Base-by-base conservation (phyloP, 1,140 invertebrate genomes). In the Eciton burchellii region DNA sequence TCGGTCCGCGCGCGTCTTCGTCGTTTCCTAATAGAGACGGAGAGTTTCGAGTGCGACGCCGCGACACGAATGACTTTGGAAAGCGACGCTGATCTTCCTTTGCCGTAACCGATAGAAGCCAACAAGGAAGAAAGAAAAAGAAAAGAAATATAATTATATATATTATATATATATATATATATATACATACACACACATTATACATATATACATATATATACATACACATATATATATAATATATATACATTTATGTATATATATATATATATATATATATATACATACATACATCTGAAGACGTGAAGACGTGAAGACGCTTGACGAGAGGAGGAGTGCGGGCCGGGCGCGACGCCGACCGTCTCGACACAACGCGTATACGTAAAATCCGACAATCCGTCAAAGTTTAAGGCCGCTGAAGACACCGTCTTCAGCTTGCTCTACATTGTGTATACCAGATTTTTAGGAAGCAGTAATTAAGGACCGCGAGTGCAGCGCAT, bases 311-410 rank as follows among this genome's bases (percentile, higher is more conserved):
- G 29, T 74, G n/a, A n/a, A n/a, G n/a, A n/a, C n/a, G n/a, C n/a
- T 24, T 41, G 57, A 49, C 72, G 73, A 82, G 73, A 74, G 19
- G 59, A 79, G 79, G 70, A 84, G 83, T 89, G 74, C 60, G 70
- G 77, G 19, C 76, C 84, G 76, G 77, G 57, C 82, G 72, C 85
- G 68, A 87, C 84, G 84, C 84, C 84, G 85, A 87, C 85, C 85
- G 73, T 83, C 63, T 81, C 83, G 79, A 83, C 52, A 82, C 82
- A 91, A 87, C 82, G 84, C 77, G 91, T 91, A 92, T 92, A 92
- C 91, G 91, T 90, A 91, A 91, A 89, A 89, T 82, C 81, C 91
- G 90, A 92, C 90, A 91, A 92, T 92, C 91, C 90, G 90, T 91
- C 91, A 88, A 89, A 66, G 26, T 84, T 84, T 81, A 74, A 83